Base-by-base conservation (phyloP, 1,140 invertebrate genomes). In the Pseudomyrmex sp. region DNA sequence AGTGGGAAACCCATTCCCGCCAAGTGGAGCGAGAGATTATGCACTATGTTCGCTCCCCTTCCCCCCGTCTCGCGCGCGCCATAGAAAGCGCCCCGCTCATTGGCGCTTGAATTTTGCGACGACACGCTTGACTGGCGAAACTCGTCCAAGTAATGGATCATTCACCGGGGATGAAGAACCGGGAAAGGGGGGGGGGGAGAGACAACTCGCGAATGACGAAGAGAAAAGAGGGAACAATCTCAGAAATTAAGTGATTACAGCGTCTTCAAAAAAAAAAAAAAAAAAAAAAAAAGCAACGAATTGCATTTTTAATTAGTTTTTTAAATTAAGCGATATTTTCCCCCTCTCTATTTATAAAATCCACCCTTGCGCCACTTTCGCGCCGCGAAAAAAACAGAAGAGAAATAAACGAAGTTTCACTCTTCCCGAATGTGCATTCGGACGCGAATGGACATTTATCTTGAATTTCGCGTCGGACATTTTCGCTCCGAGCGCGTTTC, bases 41-140 rank as follows among this genome's bases (percentile, higher is more conserved):
- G 85, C 62, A 86, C 83, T 76, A 77, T 83, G 77, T 35, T 72
- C 7, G 5, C 35, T 7, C 35, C 35, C 79, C 7, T 9, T 13
- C 68, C 18, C 68, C 18, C 46, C 59, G 23, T 58, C 63, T 18
- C 26, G 35, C 8, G 23, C 8, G 13, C 50, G 23, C 23, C 46
- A 20, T 83, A 84, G 82, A 84, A 35, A 84, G 82, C 69, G 73
- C 58, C 85, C 58, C 85, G 63, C 85, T 74, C 80, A 86, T 84
- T 88, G 86, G 20, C 66, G 26, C 26, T 26, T 4, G 72, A 87
- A 70, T 87, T 87, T 87, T 73, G 84, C n/a, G 26, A 54, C 56
- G 69, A 61, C 59, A 65, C 23, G 68, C 26, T 79, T 65, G 35
- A 66, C 54, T 44, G 63, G 48, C 20, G n/a, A 52, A 35, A 20